Evolutionary conservation across 2,113 vertebrate species (phyloP).

Genomic region (Malurus melanocephalus): DNA sequence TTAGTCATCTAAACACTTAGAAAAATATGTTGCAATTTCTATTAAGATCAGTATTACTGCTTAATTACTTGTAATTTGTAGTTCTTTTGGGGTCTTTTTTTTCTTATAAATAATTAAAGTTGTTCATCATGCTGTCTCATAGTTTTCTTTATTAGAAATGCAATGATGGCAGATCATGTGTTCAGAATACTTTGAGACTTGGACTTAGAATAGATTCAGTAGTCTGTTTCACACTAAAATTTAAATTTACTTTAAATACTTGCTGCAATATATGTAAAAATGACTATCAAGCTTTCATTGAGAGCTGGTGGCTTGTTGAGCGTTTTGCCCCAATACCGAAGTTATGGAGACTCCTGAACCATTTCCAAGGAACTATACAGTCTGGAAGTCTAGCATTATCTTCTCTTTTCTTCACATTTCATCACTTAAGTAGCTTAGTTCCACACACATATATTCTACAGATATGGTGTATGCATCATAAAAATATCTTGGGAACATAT

Average conservation of each 20-base stretch:
- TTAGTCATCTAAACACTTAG: background rate
- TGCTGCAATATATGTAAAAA: background rate
- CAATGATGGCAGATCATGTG: background rate
- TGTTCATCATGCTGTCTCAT: background rate
- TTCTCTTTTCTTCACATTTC: background rate
- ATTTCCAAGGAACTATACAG: background rate
- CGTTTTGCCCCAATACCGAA: background rate
- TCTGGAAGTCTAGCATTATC: background rate
- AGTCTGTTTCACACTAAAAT: background rate
- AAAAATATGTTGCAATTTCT: background rate
- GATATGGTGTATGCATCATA: too few relatives aligned
- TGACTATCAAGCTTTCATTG: background rate
- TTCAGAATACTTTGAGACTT: background rate
- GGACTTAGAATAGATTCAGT: background rate
- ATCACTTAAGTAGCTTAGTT: background rate
- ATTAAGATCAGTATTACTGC: background rate
- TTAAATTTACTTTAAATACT: background rate
- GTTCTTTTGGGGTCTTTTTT: background rate
- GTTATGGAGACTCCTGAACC: background rate
- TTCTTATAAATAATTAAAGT: background rate
- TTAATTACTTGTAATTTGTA: background rate
- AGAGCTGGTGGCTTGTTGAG: rapidly evolving
- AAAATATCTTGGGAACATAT: background rate
- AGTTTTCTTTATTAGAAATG: background rate
- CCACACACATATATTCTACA: background rate